Evolutionary conservation across 2,888 invertebrate genomes (phyloP), one percentile per base, ranked within the genome.

Genomic region (Lithophane ornitopus): DNA sequence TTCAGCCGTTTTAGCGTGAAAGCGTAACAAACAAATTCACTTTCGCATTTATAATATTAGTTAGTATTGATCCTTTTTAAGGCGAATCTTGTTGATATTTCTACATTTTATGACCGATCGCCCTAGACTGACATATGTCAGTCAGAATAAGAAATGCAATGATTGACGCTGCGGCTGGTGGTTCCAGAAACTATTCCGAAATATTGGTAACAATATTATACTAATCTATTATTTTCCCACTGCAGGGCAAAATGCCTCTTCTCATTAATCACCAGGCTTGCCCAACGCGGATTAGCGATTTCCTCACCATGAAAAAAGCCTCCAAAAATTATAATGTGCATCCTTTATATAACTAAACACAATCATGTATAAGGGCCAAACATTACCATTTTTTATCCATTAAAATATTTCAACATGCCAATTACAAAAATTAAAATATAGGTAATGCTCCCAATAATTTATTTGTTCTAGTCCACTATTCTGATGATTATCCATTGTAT

Each of bases 401-500:
- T 19, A 49, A n/a, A 63, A 58, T 26, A 58, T 28, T 46, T 59
- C 19, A n/a, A 62, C 54, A 49, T 16, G 9, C 44, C 52, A 34
- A 54, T 39, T 46, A 49, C 16, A 46, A 3, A 46, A 54, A 41
- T 28, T 34, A 54, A 58, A 39, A 39, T n/a, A 49, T 12, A 2
- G n/a, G n/a, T 14, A 16, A 66, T 59, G 12, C n/a, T 34, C 9
- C 28, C 39, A 75, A 70, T 81, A 52, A 74, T 59, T 28, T 56
- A 68, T 70, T 76, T 68, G 58, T 58, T 78, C 34, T 56, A 44
- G 56, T 28, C 65, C 19, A 78, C 46, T 78, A 83, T 72, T 39
- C 16, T 0, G 14, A 70, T 56, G 34, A 58, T 72, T 41, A 70
- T 39, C 44, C n/a, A 61, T 79, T 71, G 59, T 84, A 62, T 70